Conservation (phyloP, 2,113 vertebrate species). For the Corythornis cristatus region DNA sequence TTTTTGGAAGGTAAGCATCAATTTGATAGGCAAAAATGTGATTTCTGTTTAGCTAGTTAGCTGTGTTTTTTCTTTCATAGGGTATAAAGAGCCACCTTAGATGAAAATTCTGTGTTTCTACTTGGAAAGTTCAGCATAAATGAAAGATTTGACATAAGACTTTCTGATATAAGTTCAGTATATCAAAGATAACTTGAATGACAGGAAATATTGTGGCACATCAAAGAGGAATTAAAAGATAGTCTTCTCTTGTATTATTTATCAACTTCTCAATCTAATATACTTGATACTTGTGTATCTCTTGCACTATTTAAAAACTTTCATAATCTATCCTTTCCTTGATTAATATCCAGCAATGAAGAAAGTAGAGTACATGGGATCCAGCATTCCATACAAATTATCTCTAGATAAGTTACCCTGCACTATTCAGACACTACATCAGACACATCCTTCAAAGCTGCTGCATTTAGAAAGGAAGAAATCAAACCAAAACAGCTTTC, state of each 20-base stretch:
- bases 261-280: slow-evolving; percentile 23
- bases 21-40: not conserved
- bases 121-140: slow-evolving; percentile 50
- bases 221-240: slow-evolving; percentile 40
- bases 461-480: not conserved
- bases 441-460: rapidly evolving
- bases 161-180: slow-evolving; percentile 25
- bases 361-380: not conserved
- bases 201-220: slow-evolving; percentile 20
- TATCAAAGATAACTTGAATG: slow-evolving; percentile 5
- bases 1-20: not conserved
- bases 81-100: slow-evolving; percentile 18
- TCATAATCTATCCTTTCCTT: not conserved
- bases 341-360: not conserved
- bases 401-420: not conserved
- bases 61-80: not conserved
- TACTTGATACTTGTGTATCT: not conserved
- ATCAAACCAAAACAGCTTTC: not conserved
- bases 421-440: not conserved
- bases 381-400: not conserved
- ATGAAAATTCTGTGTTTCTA: slow-evolving; percentile 26
- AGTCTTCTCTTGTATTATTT: not conserved
- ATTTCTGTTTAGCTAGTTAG: not conserved
- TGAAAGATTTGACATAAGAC: slow-evolving; percentile 45
- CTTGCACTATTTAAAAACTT: not conserved